phyloP scores from a whole-genome alignment of 1,140 invertebrate species.

The Papilio helenus region DNA sequence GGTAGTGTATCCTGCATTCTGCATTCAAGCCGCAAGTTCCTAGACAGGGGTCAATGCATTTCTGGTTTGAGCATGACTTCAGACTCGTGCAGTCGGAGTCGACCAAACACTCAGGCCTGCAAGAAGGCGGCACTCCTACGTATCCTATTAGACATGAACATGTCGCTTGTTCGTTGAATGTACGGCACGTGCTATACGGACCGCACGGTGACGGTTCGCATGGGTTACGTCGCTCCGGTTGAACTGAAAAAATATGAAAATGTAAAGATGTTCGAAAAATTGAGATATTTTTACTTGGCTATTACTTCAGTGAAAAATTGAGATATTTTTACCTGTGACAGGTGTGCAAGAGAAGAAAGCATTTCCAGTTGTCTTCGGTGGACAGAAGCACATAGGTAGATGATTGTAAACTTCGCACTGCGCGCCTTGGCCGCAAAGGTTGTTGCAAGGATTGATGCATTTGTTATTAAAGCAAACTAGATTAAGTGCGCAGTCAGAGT shows the following conservation, averaged over 20 bases:
- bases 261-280: neutral
- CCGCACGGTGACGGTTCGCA: constrained; percentile 86
- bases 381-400: constrained; percentile 86
- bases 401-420: constrained; percentile 86
- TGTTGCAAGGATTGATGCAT: constrained; percentile 91
- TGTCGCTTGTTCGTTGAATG: constrained; percentile 84
- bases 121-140: constrained; percentile 88
- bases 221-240: constrained; percentile 76
- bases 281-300: neutral
- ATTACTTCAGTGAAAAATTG: neutral
- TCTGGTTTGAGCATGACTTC: constrained; percentile 92
- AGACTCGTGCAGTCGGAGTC: constrained; percentile 90
- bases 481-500: constrained; percentile 89
- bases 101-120: constrained; percentile 87
- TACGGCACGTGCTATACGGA: constrained; percentile 87
- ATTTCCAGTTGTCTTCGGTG: constrained; percentile 84
- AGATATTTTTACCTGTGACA: constrained; percentile 62
- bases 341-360: constrained; percentile 83
- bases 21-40: constrained; percentile 88
- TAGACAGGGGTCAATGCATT: constrained; percentile 91
- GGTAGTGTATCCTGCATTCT: constrained; percentile 85
- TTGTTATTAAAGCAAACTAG: constrained; percentile 92
- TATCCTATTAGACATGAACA: constrained; percentile 89
- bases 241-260: constrained; percentile 52
- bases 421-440: constrained; percentile 87